A percentile compares a stretch with the other conserved stretches of the same genome.
These are phyloP conservation scores for Chloromyia formosa DNA, from an alignment of 2,888 invertebrate genomes.

Conservation along the genomic window DNA sequence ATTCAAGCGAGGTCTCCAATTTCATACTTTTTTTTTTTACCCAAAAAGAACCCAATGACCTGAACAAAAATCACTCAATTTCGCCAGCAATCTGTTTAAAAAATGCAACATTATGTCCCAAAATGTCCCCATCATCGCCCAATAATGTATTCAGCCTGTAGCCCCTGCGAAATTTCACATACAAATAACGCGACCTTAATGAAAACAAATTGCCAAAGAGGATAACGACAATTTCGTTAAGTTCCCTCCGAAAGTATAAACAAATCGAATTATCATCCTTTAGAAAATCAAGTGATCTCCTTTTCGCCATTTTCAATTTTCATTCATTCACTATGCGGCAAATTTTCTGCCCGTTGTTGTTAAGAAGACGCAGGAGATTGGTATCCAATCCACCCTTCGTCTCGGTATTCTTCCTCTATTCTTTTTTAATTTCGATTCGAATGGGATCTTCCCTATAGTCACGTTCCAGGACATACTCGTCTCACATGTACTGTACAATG, in stretches of 20 bases:
- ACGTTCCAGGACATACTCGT: slow-evolving; percentile 23
- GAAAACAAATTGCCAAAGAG: slow-evolving; percentile 31
- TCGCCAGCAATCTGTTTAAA: no score
- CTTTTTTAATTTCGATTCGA: slow-evolving; percentile 22
- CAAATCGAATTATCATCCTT: slow-evolving; percentile 38
- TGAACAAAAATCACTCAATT: no score
- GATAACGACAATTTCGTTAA: slow-evolving; percentile 35
- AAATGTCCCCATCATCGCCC: no score
- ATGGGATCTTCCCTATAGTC: not conserved
- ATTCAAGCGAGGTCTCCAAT: no score
- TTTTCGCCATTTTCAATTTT: slow-evolving; percentile 37
- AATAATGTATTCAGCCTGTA: no score
- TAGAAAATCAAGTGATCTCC: slow-evolving; percentile 39
- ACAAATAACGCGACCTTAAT: slow-evolving; percentile 15
- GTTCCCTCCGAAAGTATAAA: slow-evolving; percentile 29
- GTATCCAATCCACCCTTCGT: not conserved
- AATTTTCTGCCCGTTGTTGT: slow-evolving; percentile 4
- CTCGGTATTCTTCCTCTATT: not conserved
- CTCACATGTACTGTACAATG: no score
- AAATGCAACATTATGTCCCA: no score
- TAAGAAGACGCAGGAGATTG: not conserved
- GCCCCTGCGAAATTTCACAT: not conserved
- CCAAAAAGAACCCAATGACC: no score
- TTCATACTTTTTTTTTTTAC: no score
- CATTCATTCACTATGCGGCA: slow-evolving; percentile 39